These are phyloP conservation scores for Pyxicephalus adspersus DNA, from an alignment of 2,113 vertebrate species.

Conservation along the genomic window DNA sequence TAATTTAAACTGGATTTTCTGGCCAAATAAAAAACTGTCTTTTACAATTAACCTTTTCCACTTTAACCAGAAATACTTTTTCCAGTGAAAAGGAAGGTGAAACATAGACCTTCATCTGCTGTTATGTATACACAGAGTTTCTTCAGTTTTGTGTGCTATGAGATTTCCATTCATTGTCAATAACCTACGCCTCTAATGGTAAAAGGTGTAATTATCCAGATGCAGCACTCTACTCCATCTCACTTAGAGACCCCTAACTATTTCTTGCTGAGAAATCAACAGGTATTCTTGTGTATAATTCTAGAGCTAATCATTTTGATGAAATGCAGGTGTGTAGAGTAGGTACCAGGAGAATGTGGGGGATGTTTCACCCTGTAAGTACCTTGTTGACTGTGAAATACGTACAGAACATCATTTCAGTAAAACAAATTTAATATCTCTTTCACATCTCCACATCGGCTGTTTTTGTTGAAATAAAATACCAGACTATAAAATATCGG, in stretches of 20 bases:
- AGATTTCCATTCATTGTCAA: neutral
- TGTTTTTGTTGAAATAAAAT: neutral
- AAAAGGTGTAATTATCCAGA: slow-evolving; percentile 23
- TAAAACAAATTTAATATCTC: no score
- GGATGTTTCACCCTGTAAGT: slow-evolving; percentile 4
- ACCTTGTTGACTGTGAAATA: neutral
- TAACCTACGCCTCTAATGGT: slow-evolving; percentile 5
- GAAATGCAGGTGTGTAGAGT: slow-evolving; percentile 4
- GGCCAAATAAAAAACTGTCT: no score
- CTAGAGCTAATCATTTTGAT: slow-evolving; percentile 16
- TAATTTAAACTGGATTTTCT: no score
- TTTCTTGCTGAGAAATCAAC: slow-evolving; percentile 27
- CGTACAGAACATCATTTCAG: neutral
- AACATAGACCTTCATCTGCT: no score
- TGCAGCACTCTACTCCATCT: neutral
- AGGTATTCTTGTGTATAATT: slow-evolving; percentile 28
- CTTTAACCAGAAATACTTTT: no score
- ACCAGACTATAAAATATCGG: neutral
- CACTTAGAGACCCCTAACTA: slow-evolving; percentile 31
- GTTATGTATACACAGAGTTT: neutral
- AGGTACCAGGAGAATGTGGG: neutral
- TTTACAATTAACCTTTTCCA: no score
- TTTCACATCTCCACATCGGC: neutral
- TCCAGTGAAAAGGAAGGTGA: neutral
- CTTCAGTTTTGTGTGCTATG: neutral